Evolutionary conservation across 2,888 invertebrate species (phyloP).

Genomic region (Pristionchus mayeri): DNA sequence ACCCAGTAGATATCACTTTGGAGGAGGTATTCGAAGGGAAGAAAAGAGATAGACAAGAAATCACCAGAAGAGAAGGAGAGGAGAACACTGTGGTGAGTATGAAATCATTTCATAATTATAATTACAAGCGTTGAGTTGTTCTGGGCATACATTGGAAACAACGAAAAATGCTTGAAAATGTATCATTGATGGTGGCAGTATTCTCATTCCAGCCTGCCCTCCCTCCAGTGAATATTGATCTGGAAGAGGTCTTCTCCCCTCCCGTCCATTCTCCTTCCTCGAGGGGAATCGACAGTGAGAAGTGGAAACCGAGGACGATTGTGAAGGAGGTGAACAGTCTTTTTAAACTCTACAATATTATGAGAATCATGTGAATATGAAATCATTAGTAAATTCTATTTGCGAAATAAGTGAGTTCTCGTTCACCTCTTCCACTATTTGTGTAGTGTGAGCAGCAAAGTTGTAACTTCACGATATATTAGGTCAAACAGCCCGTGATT

Average conservation of each 20-base stretch:
- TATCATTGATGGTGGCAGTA: neutral
- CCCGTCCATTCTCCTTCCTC: constrained; percentile 37
- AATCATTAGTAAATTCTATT: neutral
- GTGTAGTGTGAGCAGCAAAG: too few species aligned
- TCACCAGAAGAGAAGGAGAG: neutral
- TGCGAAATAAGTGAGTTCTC: neutral
- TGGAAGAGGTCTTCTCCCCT: constrained; percentile 36
- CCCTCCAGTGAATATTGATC: constrained; percentile 18
- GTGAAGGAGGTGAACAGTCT: neutral
- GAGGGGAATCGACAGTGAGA: constrained; percentile 27
- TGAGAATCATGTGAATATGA: neutral
- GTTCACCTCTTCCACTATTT: neutral
- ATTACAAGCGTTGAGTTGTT: too few species aligned
- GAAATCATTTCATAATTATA: too few species aligned
- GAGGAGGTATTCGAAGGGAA: constrained; percentile 42
- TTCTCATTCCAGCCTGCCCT: neutral
- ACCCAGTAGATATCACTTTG: constrained; percentile 38
- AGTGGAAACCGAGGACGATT: constrained; percentile 21
- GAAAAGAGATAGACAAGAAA: neutral
- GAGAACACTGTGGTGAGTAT: neutral
- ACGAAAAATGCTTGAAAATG: neutral
- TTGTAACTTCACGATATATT: neutral
- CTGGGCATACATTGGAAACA: neutral
- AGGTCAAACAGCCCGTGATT: constrained; percentile 18
- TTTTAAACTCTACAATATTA: neutral